Conservation (phyloP, 2,888 invertebrate species). For the Perithous albicinctus region DNA sequence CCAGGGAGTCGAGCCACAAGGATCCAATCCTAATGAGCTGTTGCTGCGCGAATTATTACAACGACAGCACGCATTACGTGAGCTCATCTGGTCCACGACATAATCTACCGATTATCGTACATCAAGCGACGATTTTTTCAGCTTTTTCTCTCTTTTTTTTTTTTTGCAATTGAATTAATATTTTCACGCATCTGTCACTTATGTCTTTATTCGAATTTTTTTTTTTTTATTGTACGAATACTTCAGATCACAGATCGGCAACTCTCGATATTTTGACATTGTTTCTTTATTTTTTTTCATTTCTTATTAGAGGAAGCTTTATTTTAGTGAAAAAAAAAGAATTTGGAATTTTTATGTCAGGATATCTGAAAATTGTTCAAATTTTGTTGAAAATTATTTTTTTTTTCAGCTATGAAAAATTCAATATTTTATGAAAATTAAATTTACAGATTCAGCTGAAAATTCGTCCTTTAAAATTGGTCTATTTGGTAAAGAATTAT, state of each 20-base stretch:
- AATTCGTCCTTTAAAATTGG: too few relatives aligned
- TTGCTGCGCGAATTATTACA: slow-evolving; percentile 76
- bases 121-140: slow-evolving; percentile 2
- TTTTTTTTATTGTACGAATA: background rate
- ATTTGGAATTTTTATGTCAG: too few relatives aligned
- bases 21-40: slow-evolving; percentile 70
- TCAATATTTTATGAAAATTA: too few relatives aligned
- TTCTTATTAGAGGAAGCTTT: background rate
- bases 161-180: background rate
- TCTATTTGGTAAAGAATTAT: too few relatives aligned
- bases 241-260: background rate
- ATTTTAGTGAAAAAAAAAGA: too few relatives aligned
- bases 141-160: too few relatives aligned
- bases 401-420: too few relatives aligned
- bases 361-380: too few relatives aligned
- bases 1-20: slow-evolving; percentile 71
- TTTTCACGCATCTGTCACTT: slow-evolving; percentile 3
- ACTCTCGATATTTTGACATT: background rate
- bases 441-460: too few relatives aligned
- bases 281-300: background rate
- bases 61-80: slow-evolving; percentile 72
- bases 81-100: slow-evolving; percentile 75
- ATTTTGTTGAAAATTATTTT: too few relatives aligned
- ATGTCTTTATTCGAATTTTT: background rate
- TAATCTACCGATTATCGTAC: slow-evolving; percentile 24